Conservation (phyloP, 2,113 vertebrate species). For the Nymphicus hollandicus region DNA sequence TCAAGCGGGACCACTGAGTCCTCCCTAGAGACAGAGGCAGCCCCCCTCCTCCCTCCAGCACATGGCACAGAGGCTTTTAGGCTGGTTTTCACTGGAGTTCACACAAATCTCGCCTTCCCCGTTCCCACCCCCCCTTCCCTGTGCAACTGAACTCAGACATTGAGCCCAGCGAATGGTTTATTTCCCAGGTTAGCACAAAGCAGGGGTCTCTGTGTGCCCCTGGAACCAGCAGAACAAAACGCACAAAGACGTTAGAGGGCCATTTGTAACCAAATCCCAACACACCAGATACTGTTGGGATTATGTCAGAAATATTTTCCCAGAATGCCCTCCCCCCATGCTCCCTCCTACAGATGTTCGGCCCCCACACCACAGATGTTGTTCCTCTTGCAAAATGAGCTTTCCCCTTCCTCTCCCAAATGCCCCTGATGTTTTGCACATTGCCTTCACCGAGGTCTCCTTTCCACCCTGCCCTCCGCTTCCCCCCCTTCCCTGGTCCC, state of each 20-base stretch:
- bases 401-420: constrained; percentile 55
- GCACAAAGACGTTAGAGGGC: constrained; percentile 68
- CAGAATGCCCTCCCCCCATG: constrained; percentile 68
- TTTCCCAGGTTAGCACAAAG: constrained; percentile 72
- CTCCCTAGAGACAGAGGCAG: not conserved
- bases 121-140: not conserved
- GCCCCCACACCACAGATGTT: constrained; percentile 69
- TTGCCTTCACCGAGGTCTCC: not conserved
- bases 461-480: not conserved
- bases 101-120: constrained; percentile 44
- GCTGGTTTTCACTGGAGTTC: constrained; percentile 3
- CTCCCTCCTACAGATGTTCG: constrained; percentile 69
- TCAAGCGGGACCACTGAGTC: not conserved
- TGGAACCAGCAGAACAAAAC: constrained; percentile 72
- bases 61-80: constrained; percentile 36
- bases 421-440: constrained; percentile 54
- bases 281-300: constrained; percentile 74
- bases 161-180: constrained; percentile 58
- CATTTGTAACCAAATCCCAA: constrained; percentile 74
- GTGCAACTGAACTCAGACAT: constrained; percentile 42
- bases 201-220: constrained; percentile 63
- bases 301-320: constrained; percentile 74
- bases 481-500: not conserved
- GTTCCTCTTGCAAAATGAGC: constrained; percentile 66
- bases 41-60: constrained; percentile 18